phyloP scores from a whole-genome alignment of 1,140 invertebrate species.

The Macrobrachium nipponense region DNA sequence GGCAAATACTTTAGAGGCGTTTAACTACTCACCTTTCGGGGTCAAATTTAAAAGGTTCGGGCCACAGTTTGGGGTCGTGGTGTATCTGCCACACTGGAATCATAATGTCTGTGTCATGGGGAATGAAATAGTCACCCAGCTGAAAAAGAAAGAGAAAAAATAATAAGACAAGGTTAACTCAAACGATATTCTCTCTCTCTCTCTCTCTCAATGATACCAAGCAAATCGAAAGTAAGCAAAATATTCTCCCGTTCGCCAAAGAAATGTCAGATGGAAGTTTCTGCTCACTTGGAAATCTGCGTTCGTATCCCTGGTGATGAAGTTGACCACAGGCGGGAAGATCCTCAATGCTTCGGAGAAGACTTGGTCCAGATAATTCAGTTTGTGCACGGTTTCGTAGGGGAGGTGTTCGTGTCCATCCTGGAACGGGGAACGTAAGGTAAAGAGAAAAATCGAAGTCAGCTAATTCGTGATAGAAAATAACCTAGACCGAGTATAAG shows the following conservation, averaged over 20 bases:
- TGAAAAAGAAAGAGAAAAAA: background rate
- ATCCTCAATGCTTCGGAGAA: conserved; percentile 68
- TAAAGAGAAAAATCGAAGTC: background rate
- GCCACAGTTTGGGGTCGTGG: conserved; percentile 70
- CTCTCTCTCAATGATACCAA: no score
- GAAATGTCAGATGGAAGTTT: background rate
- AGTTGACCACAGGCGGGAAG: conserved; percentile 66
- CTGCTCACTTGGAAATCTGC: conserved; percentile 22
- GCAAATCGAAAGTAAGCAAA: no score
- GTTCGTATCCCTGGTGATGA: conserved; percentile 65
- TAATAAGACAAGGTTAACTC: no score
- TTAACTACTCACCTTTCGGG: background rate
- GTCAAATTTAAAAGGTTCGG: background rate
- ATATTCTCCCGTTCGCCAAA: no score
- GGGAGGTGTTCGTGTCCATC: conserved; percentile 55
- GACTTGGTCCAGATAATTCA: conserved; percentile 68
- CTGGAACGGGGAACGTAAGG: background rate
- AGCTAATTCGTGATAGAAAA: no score
- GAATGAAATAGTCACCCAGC: conserved; percentile 14
- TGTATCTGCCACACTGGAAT: conserved; percentile 72
- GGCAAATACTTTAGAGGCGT: no score
- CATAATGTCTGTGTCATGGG: conserved; percentile 32
- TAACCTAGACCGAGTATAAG: no score
- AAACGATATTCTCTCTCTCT: no score
- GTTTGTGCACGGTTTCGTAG: conserved; percentile 66